These are phyloP conservation scores for Hephaestus fuliginosus DNA, from an alignment of 2,797 vertebrate genomes.

Conservation along the genomic window DNA sequence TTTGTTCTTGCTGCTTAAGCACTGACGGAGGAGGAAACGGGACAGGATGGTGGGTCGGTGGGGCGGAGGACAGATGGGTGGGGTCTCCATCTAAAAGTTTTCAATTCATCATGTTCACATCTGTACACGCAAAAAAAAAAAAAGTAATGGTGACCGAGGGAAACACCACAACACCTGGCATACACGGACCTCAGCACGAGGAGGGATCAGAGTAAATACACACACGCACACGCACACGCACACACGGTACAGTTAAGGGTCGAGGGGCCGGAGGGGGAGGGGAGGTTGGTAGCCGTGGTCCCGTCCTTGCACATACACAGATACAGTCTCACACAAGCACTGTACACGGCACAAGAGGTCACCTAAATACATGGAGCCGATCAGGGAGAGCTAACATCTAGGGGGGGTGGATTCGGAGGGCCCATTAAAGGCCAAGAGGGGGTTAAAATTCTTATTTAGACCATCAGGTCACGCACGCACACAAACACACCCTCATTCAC, in stretches of 20 bases:
- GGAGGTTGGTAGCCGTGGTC: conserved; percentile 81
- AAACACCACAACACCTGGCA: conserved; percentile 99
- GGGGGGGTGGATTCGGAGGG: conserved; percentile 85
- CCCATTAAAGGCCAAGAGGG: conserved; percentile 88
- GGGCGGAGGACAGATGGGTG: conserved; percentile 83
- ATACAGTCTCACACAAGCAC: conserved; percentile 98
- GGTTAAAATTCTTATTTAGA: conserved; percentile 89
- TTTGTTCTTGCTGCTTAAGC: conserved; percentile 87
- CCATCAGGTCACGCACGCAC: conserved; percentile 55
- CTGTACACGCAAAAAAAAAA: conserved; percentile 90
- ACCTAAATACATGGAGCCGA: conserved; percentile 94
- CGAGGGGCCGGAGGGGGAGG: conserved; percentile 64
- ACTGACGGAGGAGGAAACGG: conserved; percentile 82
- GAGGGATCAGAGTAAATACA: conserved; percentile 90
- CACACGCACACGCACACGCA: conserved; percentile 79
- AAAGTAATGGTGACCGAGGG: conserved; percentile 91
- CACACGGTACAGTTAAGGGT: conserved; percentile 62
- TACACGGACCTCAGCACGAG: conserved; percentile 93
- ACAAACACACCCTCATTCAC: conserved; percentile 64
- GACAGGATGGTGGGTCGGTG: conserved; percentile 43
- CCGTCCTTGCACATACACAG: conserved; percentile 90
- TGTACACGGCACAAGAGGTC: conserved; percentile 97
- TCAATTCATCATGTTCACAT: conserved; percentile 86
- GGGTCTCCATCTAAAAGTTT: conserved; percentile 88
- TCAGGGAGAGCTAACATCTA: conserved; percentile 92